Evolutionary conservation across 1,140 invertebrate species (phyloP), one percentile per base, ranked within the genome.

Genomic region (Platyura marginata): DNA sequence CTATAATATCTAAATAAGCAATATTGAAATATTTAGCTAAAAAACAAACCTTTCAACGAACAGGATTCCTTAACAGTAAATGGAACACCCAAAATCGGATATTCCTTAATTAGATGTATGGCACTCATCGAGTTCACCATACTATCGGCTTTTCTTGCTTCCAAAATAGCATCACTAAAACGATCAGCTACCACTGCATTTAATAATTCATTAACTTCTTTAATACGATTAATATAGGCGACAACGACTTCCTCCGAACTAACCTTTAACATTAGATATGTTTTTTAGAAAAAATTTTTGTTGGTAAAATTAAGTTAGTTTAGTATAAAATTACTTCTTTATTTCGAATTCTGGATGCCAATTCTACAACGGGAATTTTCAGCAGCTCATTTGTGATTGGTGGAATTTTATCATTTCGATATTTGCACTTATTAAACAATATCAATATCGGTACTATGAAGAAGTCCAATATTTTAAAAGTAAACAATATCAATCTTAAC

Each of bases 101-200:
- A 69, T 2, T 59, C 53, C 34, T 62, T 52, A 0, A 77, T 48
- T 33, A 68, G 49, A 3, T 50, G 36, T 13, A 48, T 25, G 2
- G 50, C 59, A 8, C 57, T 57, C 1, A 79, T 60, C 0, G 73
- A 73, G 15, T 63, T 52, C 0, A 79, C 56, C 3, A 65, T 53
- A 6, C 65, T 47, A 51, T 87, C 83, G 3, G 70, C 67, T 23
- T 52, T 53, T 45, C 59, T 57, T 0, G 85, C 81, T 33, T 86
- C 79, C n/a, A 66, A 53, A 2, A 84, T 23, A 0, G 85, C 85
- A 0, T 62, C 66, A 21, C 67, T 55, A 53, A 74, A 86, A 19
- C 81, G 62, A 13, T 82, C 68, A 44, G 83, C 77, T 1, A 85
- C 68, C 0, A 88, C 71, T 0, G 78, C 78, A 61, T 88, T 89